Conservation (phyloP, 2,888 invertebrate genomes). For the Dione vanillae region DNA sequence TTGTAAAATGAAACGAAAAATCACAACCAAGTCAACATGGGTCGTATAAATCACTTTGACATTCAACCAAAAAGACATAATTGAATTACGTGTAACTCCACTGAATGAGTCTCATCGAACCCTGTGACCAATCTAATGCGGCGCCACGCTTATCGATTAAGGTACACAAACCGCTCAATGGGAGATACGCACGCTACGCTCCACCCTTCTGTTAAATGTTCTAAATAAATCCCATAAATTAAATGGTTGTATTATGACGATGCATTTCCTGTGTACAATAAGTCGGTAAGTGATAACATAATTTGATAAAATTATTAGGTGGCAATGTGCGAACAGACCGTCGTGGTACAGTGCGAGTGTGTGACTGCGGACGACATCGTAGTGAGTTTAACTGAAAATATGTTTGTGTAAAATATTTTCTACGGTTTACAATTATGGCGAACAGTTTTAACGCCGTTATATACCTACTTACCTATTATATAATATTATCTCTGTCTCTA, state of each 20-base stretch:
- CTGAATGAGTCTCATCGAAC: slow-evolving; percentile 31
- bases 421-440: too few relatives aligned
- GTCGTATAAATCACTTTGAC: slow-evolving; percentile 18
- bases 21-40: too few relatives aligned
- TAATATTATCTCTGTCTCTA: too few relatives aligned
- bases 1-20: too few relatives aligned
- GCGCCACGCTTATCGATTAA: slow-evolving; percentile 39
- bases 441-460: too few relatives aligned
- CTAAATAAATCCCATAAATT: background rate
- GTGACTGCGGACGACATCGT: background rate
- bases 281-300: background rate
- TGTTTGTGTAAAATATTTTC: too few relatives aligned
- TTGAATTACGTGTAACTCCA: slow-evolving; percentile 32
- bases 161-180: slow-evolving; percentile 32
- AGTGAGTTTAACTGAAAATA: background rate
- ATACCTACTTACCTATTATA: too few relatives aligned
- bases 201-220: slow-evolving; percentile 6
- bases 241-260: background rate
- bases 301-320: background rate
- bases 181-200: slow-evolving; percentile 29
- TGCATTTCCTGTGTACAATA: background rate
- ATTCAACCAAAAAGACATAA: slow-evolving; percentile 24
- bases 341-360: background rate
- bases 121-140: slow-evolving; percentile 33
- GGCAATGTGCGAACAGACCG: background rate